Evolutionary conservation across 2,888 invertebrate species (phyloP).

Genomic region (Sphecodes monilicornis): DNA sequence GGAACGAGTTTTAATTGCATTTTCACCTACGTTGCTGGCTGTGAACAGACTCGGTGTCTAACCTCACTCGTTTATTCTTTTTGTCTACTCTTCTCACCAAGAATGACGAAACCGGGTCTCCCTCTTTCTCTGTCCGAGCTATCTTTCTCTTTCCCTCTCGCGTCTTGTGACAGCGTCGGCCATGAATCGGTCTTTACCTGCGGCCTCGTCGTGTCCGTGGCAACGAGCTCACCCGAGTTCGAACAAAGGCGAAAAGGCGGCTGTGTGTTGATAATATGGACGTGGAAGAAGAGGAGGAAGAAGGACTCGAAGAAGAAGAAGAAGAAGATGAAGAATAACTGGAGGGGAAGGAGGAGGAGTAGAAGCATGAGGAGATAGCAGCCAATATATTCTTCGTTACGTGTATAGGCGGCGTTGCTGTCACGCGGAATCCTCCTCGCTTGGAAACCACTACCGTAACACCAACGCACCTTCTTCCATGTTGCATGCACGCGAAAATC

Average conservation of each 20-base stretch:
- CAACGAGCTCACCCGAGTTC: conserved; percentile 65
- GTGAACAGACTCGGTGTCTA: conserved; percentile 48
- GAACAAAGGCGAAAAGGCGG: conserved; percentile 69
- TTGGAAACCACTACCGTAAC: conserved; percentile 73
- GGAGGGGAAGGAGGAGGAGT: conserved; percentile 24
- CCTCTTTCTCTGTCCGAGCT: not conserved
- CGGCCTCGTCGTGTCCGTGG: conserved; percentile 63
- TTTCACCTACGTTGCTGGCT: conserved; percentile 64
- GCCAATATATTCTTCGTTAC: conserved; percentile 64
- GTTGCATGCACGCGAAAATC: conserved; percentile 66
- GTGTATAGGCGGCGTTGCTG: conserved; percentile 65
- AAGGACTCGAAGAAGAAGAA: conserved; percentile 23
- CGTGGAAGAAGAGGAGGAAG: conserved; percentile 37
- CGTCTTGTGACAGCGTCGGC: conserved; percentile 56
- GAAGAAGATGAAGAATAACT: conserved; percentile 34
- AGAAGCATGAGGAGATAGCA: conserved; percentile 61
- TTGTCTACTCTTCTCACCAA: conserved; percentile 39
- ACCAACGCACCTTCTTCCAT: conserved; percentile 74
- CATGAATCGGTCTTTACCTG: conserved; percentile 68
- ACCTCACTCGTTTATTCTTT: conserved; percentile 49
- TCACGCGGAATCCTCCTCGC: conserved; percentile 65
- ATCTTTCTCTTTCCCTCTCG: conserved; percentile 38
- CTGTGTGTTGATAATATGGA: conserved; percentile 58
- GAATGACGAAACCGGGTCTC: conserved; percentile 55
- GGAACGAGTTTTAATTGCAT: conserved; percentile 70